Percentiles rank a stretch among this genome's conserved stretches.
These are phyloP conservation scores for Mycetomoellerius zeteki DNA, from an alignment of 1,140 invertebrate genomes.

Conservation along the genomic window DNA sequence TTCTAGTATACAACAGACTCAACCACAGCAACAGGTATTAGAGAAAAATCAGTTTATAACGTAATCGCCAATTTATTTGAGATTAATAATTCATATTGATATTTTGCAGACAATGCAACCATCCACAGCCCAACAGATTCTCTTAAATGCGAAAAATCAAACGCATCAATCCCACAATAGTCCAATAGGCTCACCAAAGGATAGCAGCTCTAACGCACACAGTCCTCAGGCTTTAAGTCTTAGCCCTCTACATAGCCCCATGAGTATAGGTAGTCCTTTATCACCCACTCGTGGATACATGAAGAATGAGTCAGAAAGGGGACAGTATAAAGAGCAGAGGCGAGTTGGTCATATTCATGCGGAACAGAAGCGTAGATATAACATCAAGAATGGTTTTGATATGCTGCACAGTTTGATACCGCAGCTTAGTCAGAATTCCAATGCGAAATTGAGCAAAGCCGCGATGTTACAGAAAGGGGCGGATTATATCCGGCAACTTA, in stretches of 20 bases:
- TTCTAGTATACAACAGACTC: conserved; percentile 81
- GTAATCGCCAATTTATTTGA: not conserved
- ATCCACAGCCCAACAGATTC: conserved; percentile 73
- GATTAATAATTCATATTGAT: not conserved
- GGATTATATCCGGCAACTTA: conserved; percentile 97
- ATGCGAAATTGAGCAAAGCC: conserved; percentile 97
- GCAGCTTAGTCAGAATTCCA: conserved; percentile 95
- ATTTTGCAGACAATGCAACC: conserved; percentile 76
- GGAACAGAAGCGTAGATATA: conserved; percentile 98
- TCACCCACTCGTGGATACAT: conserved; percentile 81
- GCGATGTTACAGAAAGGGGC: conserved; percentile 98
- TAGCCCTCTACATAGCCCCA: conserved; percentile 86
- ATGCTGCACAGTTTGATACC: conserved; percentile 97
- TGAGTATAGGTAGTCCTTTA: conserved; percentile 84
- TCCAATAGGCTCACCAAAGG: conserved; percentile 83
- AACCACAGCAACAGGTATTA: conserved; percentile 82
- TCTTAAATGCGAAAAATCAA: conserved; percentile 80
- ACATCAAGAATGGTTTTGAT: conserved; percentile 99
- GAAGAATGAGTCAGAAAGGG: conserved; percentile 83
- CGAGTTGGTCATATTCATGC: conserved; percentile 97
- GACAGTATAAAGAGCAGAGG: conserved; percentile 89
- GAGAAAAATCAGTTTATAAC: not conserved
- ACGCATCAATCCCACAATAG: conserved; percentile 79
- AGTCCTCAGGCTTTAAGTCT: conserved; percentile 83
- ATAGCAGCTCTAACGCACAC: conserved; percentile 78